Evolutionary conservation across 2,113 vertebrate genomes (phyloP).

Genomic region (Hoplias malabaricus): DNA sequence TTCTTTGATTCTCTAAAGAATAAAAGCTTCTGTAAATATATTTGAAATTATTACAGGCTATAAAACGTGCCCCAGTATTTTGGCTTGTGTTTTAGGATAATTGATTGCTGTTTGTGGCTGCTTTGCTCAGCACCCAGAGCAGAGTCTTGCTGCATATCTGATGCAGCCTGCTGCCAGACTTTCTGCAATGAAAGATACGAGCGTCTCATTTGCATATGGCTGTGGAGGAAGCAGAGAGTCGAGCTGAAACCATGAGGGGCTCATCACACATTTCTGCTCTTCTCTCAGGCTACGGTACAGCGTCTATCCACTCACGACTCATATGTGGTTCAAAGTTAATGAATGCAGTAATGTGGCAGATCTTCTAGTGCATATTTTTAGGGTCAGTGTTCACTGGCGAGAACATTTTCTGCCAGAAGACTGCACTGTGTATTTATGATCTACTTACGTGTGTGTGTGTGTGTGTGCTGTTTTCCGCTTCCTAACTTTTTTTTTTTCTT

Average conservation of each 20-base stretch:
- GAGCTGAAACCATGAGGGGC: not conserved
- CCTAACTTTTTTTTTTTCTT: too few species aligned
- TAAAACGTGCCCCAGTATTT: too few species aligned
- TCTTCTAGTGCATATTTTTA: not conserved
- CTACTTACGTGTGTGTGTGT: not conserved
- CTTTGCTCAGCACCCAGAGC: not conserved
- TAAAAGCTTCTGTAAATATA: too few species aligned
- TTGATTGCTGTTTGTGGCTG: not conserved
- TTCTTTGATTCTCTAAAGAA: too few species aligned
- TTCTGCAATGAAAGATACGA: constrained; percentile 5
- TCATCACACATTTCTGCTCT: not conserved
- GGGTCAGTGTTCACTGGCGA: not conserved
- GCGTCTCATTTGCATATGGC: not conserved
- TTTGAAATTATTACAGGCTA: too few species aligned
- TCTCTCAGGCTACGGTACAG: not conserved
- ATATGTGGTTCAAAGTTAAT: not conserved
- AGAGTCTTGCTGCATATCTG: not conserved
- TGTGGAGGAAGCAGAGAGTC: not conserved
- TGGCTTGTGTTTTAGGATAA: too few species aligned
- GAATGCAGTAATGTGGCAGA: not conserved
- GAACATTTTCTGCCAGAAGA: not conserved
- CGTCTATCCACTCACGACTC: not conserved
- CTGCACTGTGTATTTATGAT: not conserved
- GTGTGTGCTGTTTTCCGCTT: not conserved
- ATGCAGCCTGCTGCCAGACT: constrained; percentile 6